A percentile compares a stretch with the other conserved stretches of the same genome.
phyloP scores from a whole-genome alignment of 2,113 vertebrate genomes.

The Oryctolagus cuniculus region DNA sequence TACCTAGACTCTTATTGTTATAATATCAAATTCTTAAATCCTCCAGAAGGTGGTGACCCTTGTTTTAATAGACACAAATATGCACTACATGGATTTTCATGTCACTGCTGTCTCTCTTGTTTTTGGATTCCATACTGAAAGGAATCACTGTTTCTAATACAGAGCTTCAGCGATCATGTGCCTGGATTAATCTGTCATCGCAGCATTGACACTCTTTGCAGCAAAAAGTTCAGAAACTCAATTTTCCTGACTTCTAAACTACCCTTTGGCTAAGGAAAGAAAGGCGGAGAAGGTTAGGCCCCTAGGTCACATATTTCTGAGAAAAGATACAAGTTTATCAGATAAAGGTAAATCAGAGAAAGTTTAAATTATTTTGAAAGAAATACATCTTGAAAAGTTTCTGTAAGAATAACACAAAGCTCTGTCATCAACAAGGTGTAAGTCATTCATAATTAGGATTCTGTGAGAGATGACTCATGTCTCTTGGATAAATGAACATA shows the following conservation, averaged over 20 bases:
- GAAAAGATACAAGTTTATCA: conserved; percentile 65
- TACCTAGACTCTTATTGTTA: background rate
- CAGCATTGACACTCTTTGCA: background rate
- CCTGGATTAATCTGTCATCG: conserved; percentile 74
- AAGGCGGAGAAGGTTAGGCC: conserved; percentile 31
- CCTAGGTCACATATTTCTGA: conserved; percentile 49
- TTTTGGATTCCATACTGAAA: conserved; percentile 39
- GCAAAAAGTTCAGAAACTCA: conserved; percentile 62
- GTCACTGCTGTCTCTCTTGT: background rate
- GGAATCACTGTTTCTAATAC: background rate
- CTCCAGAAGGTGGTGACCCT: conserved; percentile 18
- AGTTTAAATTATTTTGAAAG: conserved; percentile 69
- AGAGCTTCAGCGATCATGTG: conserved; percentile 36
- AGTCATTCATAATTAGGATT: conserved; percentile 83
- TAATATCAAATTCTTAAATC: background rate
- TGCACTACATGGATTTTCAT: background rate
- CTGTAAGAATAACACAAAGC: conserved; percentile 69
- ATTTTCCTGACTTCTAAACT: conserved; percentile 55
- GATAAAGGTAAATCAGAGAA: conserved; percentile 71
- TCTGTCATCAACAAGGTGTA: conserved; percentile 81
- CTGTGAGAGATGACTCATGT: conserved; percentile 87
- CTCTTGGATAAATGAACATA: conserved; percentile 87
- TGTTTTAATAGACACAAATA: background rate
- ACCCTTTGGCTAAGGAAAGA: conserved; percentile 26
- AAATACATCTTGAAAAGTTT: conserved; percentile 73